A percentile compares a stretch with the other conserved stretches of the same genome.
Evolutionary conservation across 1,140 invertebrate genomes (phyloP).

Genomic region (Triops longicaudatus): DNA sequence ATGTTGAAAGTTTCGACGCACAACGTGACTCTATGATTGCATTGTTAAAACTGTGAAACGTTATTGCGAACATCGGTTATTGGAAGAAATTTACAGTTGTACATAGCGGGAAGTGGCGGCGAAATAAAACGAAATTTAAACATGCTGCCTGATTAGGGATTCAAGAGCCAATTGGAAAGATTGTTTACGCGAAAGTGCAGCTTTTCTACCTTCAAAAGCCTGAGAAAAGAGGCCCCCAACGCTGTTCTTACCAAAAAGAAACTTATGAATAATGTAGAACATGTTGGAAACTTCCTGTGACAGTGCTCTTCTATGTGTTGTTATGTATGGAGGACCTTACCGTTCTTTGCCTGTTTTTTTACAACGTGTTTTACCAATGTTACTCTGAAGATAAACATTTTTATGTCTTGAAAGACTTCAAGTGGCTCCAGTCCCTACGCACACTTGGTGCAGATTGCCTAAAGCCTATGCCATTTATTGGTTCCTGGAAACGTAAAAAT

Average conservation of each 20-base stretch:
- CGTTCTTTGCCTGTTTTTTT: not conserved
- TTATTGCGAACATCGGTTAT: too few species aligned
- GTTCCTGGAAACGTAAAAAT: not conserved
- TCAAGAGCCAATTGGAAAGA: not conserved
- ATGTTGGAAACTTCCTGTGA: not conserved
- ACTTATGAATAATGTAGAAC: conserved; percentile 9
- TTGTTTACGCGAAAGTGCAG: not conserved
- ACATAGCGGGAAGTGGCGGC: too few species aligned
- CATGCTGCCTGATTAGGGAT: not conserved
- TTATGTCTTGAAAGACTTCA: not conserved
- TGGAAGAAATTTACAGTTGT: too few species aligned
- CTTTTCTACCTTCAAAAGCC: not conserved
- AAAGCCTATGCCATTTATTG: not conserved
- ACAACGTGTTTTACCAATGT: not conserved
- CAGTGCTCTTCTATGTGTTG: conserved; percentile 2
- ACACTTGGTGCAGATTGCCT: not conserved
- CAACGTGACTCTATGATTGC: too few species aligned
- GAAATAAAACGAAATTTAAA: not conserved
- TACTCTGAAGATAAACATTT: not conserved
- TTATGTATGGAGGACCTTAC: not conserved
- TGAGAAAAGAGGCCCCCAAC: not conserved
- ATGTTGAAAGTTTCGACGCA: too few species aligned
- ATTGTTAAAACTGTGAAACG: too few species aligned
- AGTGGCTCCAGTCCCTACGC: not conserved
- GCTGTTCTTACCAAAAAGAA: not conserved